Evolutionary conservation across 2,113 vertebrate genomes (phyloP), one percentile per base, ranked within the genome.

Genomic region (Trachemys scripta): DNA sequence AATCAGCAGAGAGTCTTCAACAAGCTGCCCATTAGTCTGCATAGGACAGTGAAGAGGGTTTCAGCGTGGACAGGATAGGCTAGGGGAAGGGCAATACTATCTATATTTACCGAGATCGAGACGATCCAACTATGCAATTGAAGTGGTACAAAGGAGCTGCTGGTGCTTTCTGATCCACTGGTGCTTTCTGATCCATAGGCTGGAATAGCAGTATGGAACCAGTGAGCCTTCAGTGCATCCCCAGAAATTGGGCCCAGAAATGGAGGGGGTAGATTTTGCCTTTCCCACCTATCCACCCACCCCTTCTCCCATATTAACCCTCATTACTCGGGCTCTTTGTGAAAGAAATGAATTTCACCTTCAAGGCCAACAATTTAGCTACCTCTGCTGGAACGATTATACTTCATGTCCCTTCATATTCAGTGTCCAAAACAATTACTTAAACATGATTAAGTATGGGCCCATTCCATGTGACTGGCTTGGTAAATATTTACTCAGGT

Each of bases 381-480:
- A 90, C 38, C 50, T 78, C 84, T 86, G 47, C 51, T 75, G 27
- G 50, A 97, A 82, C 80, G 84, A 76, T 92, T 76, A 94, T 51
- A 76, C 35, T 93, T 95, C 84, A 1, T 88, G 53, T 78, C 35
- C 84, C 82, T 94, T 95, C 75, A 45, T 49, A 92, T n/a, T 72
- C 84, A 89, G 84, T 90, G 91, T 47, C 90, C 51, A 82, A 38
- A 91, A 93, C 85, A 95, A 93, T 92, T 93, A 93, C 54, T 96
- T 92, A 53, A 91, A 92, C 2, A 10, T 90, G 89, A 94, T 94
- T 97, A 96, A 95, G 95, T 75, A 3, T 42, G 51, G 51, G 56
- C 78, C 65, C 92, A 95, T 96, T 97, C 96, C 76, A n/a, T 51
- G 47, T 85, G 50, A 94, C 75, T 84, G 54, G 47, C 42, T 90